A percentile compares a stretch with the other conserved stretches of the same genome.
phyloP scores from a whole-genome alignment of 1,140 invertebrate genomes.

The Eueides isabella region DNA sequence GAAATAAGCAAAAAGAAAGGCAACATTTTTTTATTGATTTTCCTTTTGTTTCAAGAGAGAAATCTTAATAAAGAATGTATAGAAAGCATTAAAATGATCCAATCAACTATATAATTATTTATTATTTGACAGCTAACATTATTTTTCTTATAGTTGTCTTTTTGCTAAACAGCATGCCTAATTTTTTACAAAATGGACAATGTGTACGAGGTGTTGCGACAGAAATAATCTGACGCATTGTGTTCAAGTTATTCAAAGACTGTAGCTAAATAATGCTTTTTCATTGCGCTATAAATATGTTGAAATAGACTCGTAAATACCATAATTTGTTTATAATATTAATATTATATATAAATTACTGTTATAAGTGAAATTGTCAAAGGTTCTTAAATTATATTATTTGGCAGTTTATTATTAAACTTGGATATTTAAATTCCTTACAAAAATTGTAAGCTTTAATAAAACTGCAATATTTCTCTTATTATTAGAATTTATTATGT shows the following conservation, averaged over 20 bases:
- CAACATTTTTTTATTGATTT: no score
- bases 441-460: no score
- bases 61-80: no score
- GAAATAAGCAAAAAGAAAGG: no score
- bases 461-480: background rate
- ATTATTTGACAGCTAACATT: background rate
- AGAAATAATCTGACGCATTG: conserved; percentile 23
- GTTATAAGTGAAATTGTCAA: background rate
- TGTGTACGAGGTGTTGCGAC: conserved; percentile 40
- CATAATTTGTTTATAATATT: background rate
- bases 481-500: background rate
- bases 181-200: conserved; percentile 42
- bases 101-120: background rate
- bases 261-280: conserved; percentile 11
- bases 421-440: no score
- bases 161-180: conserved; percentile 1
- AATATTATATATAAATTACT: background rate
- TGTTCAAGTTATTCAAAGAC: conserved; percentile 14
- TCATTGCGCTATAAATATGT: conserved; percentile 9
- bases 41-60: no score
- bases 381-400: background rate
- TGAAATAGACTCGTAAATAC: conserved; percentile 5
- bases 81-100: background rate
- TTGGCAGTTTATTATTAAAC: background rate
- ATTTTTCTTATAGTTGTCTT: background rate